Evolutionary conservation across 2,113 vertebrate species (phyloP).

Genomic region (Myxocyprinus asiaticus): DNA sequence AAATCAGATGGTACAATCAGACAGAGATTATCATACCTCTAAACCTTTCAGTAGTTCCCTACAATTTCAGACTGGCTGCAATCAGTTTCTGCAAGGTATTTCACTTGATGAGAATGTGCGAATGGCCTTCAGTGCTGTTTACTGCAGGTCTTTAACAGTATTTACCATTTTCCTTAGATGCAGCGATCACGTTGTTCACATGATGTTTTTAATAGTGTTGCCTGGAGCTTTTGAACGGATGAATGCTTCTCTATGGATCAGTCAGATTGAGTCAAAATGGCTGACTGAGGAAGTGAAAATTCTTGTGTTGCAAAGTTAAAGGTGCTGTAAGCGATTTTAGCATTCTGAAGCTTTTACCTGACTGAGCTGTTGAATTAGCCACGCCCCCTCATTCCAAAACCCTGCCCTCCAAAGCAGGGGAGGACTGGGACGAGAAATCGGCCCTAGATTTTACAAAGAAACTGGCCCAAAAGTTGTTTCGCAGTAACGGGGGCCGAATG

Average conservation of each 20-base stretch:
- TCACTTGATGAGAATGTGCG: constrained; percentile 2
- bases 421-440: too few species aligned
- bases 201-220: background rate
- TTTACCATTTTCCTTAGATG: background rate
- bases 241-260: too few species aligned
- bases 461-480: too few species aligned
- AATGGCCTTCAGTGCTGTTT: background rate
- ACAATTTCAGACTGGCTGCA: constrained; percentile 17
- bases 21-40: background rate
- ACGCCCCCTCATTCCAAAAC: too few species aligned
- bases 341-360: background rate
- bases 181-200: background rate
- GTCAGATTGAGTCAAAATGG: background rate
- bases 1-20: constrained; percentile 2
- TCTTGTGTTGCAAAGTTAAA: background rate
- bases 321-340: background rate
- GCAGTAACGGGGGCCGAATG: too few species aligned
- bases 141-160: background rate
- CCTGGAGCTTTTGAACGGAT: background rate
- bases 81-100: constrained; percentile 15
- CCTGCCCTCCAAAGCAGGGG: too few species aligned
- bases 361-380: too few species aligned
- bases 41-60: background rate
- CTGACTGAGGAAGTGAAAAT: background rate
- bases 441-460: too few species aligned